Evolutionary conservation across 2,888 invertebrate genomes (phyloP), one percentile per base, ranked within the genome.

Genomic region (Carterocephalus palaemon): DNA sequence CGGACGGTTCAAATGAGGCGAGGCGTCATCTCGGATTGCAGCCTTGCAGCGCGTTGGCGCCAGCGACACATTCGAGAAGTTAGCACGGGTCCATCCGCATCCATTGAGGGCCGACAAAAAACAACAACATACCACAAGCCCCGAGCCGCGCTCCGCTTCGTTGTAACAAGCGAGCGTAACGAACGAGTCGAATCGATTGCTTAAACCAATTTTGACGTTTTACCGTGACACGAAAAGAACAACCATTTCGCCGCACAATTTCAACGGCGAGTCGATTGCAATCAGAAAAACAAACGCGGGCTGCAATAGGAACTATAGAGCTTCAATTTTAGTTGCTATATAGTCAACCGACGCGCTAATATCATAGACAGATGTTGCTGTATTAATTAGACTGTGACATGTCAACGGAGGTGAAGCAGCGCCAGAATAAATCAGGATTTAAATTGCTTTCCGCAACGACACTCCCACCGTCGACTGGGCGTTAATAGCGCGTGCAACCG

Each of bases 401-500:
- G 82, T 82, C 81, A 81, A 66, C 80, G 72, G 51, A 68, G 64
- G 43, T 70, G 65, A 72, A 73, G 69, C 63, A 65, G 62, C 67
- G 65, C 63, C 57, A 64, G 69, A 68, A 84, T 84, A 84, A 83
- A 84, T 84, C 82, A 83, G 68, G 67, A 71, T 65, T 67, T 72
- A 79, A 81, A 83, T 81, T 78, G 81, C 80, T 83, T 82, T 80
- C 82, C 72, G 71, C 83, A 74, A 74, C 71, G 80, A 73, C 79
- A 80, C 82, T 73, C 83, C 84, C 76, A 81, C 69, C 71, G 77
- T 68, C 75, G 73, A 77, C 64, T 75, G 70, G 71, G 74, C 75
- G 80, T 82, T 83, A 85, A 85, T 85, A 78, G 83, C 81, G 82
- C 85, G 82, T 85, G 83, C 79, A 84, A 71, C 75, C 74, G 77